These are phyloP conservation scores for Nomada hirtipes DNA, from an alignment of 2,888 invertebrate genomes.

Conservation along the genomic window DNA sequence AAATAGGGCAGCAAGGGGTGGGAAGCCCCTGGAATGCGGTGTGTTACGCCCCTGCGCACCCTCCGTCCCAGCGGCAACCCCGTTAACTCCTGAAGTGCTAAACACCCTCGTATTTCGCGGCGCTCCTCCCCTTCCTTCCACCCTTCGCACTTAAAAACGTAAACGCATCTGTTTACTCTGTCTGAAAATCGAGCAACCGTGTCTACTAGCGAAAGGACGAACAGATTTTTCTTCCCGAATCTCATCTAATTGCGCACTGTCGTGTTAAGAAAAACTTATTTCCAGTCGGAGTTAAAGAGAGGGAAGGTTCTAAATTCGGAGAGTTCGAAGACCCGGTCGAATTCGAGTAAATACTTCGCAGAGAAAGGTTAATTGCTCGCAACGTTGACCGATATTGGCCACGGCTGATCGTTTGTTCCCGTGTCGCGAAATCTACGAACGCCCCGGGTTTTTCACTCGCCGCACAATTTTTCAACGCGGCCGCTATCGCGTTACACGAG, in stretches of 20 bases:
- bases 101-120: constrained; percentile 54
- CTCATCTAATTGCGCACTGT: not conserved
- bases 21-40: constrained; percentile 81
- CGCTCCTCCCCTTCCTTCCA: not conserved
- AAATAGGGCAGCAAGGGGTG: constrained; percentile 82
- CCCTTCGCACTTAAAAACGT: constrained; percentile 24
- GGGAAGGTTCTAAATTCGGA: not conserved
- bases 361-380: not conserved
- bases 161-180: constrained; percentile 1
- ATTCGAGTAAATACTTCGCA: not conserved
- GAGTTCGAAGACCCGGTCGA: not conserved
- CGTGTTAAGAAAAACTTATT: not conserved
- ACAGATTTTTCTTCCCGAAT: too few relatives aligned
- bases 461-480: not conserved
- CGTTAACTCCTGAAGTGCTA: constrained; percentile 62
- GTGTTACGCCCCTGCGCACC: constrained; percentile 66
- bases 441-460: not conserved
- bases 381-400: not conserved
- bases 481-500: constrained; percentile 9
- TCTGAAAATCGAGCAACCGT: not conserved
- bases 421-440: not conserved
- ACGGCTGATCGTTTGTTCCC: not conserved
- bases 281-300: not conserved
- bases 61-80: constrained; percentile 48
- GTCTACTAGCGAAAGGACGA: too few relatives aligned